Evolutionary conservation across 2,113 vertebrate genomes (phyloP).

Genomic region (Pluvianellus socialis): DNA sequence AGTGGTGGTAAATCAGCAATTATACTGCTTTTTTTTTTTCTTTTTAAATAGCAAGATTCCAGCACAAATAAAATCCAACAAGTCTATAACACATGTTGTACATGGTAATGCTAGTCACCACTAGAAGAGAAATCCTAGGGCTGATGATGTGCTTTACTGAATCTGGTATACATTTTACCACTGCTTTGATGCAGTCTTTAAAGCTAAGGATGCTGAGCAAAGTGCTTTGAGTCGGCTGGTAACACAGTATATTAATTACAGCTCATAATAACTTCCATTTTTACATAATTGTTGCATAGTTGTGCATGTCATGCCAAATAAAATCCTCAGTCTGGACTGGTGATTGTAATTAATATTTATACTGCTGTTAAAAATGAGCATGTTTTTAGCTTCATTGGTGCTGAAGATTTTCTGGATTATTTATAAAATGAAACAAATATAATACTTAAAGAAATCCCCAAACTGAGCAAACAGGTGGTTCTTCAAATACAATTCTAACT

Average conservation of each 20-base stretch:
- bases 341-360: slow-evolving; percentile 68
- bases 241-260: slow-evolving; percentile 42
- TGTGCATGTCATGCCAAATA: slow-evolving; percentile 53
- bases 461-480: slow-evolving; percentile 40
- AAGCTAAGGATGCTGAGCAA: slow-evolving; percentile 16
- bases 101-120: not conserved
- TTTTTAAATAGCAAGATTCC: slow-evolving; percentile 26
- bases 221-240: slow-evolving; percentile 3
- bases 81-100: not conserved
- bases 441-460: not conserved
- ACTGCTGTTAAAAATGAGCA: slow-evolving; percentile 48
- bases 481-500: slow-evolving; percentile 53
- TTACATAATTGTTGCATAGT: slow-evolving; percentile 40
- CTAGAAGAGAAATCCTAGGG: not conserved
- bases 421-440: not conserved
- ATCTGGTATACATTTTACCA: slow-evolving; percentile 7
- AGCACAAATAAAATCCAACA: slow-evolving; percentile 47
- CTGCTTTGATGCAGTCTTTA: not conserved
- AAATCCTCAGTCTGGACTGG: slow-evolving; percentile 40
- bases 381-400: slow-evolving; percentile 43
- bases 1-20: slow-evolving; percentile 66
- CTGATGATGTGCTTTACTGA: not conserved
- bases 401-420: slow-evolving; percentile 59
- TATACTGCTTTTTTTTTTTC: not conserved
- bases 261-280: slow-evolving; percentile 45